phyloP scores from a whole-genome alignment of 2,113 vertebrate species.

The Ancistrus triradiatus region DNA sequence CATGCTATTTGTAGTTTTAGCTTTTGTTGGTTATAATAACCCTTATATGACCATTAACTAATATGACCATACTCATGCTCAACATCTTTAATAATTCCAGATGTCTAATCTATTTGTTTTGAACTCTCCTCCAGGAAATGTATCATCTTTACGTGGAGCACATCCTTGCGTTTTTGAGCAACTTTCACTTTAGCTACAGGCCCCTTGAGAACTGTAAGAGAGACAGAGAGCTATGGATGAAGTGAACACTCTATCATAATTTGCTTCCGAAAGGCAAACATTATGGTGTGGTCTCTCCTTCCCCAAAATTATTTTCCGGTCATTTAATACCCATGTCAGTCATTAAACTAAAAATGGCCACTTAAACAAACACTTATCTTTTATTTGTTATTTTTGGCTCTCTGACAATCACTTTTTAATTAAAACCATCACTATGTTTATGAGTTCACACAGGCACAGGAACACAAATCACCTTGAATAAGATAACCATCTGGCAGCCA shows the following conservation, averaged over 20 bases:
- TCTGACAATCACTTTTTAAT: conserved; percentile 47
- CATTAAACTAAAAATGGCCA: conserved; percentile 4
- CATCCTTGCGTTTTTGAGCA: too few species aligned
- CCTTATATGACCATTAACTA: too few species aligned
- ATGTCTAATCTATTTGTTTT: too few species aligned
- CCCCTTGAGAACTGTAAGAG: neutral
- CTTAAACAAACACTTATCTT: conserved; percentile 34
- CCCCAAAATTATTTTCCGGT: conserved; percentile 2
- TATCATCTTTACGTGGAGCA: too few species aligned
- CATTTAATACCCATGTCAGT: conserved; percentile 17
- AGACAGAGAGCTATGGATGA: neutral
- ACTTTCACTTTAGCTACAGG: neutral
- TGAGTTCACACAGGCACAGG: conserved; percentile 46
- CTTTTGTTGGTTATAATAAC: too few species aligned
- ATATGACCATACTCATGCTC: too few species aligned
- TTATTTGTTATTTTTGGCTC: conserved; percentile 24
- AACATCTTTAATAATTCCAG: too few species aligned
- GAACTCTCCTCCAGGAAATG: too few species aligned
- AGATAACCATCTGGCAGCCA: conserved; percentile 52
- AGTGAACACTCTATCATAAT: neutral
- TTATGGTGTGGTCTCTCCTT: neutral
- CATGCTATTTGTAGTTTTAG: too few species aligned
- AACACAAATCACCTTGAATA: conserved; percentile 56
- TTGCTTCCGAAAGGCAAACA: neutral
- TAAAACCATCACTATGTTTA: conserved; percentile 47